Evolutionary conservation across 37 sponge, comb jelly and placozoan genomes (phyloP).

Genomic region (Ianthella basta): DNA sequence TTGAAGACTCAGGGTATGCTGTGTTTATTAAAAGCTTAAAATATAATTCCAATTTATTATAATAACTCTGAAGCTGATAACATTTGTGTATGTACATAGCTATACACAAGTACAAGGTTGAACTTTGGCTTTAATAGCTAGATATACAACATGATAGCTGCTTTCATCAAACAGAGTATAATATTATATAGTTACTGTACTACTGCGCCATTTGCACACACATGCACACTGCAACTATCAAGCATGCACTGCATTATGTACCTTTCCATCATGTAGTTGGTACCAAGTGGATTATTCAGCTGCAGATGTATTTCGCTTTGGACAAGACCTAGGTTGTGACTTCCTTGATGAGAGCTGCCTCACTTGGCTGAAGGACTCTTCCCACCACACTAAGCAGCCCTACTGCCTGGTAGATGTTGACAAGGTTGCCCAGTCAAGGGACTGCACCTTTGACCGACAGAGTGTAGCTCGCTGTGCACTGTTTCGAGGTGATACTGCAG

Average conservation of each 20-base stretch:
- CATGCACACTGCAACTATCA: too few relatives aligned
- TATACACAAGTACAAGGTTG: too few relatives aligned
- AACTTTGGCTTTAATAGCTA: too few relatives aligned
- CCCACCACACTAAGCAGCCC: not conserved
- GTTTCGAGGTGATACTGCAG: not conserved
- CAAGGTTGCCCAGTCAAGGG: not conserved
- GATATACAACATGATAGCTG: too few relatives aligned
- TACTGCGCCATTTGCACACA: too few relatives aligned
- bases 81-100: too few relatives aligned
- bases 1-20: slow-evolving; percentile 16
- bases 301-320: slow-evolving; percentile 34
- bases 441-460: slow-evolving; percentile 8
- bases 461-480: not conserved
- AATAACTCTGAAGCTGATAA: too few relatives aligned
- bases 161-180: too few relatives aligned
- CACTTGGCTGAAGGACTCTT: not conserved
- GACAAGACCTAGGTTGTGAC: not conserved
- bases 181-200: too few relatives aligned
- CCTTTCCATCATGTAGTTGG: slow-evolving; percentile 45
- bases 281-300: slow-evolving; percentile 60
- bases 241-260: too few relatives aligned
- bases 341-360: not conserved
- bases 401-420: not conserved
- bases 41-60: too few relatives aligned
- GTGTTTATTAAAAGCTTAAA: too few relatives aligned